Conservation (phyloP, 2,888 invertebrate species). For the Pheosia tremula region DNA sequence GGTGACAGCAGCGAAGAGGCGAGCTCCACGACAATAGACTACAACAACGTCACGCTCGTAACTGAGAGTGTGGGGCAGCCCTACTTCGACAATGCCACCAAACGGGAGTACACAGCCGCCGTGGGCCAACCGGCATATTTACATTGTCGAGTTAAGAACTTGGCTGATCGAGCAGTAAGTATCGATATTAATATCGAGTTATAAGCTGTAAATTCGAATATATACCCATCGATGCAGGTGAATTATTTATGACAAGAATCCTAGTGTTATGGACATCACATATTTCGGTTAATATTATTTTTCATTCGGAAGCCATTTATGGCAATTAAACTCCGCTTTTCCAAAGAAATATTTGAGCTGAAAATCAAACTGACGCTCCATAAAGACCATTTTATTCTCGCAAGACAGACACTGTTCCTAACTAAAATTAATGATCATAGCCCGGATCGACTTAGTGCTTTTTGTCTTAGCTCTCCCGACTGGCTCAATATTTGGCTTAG, state of each 20-base stretch:
- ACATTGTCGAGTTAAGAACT: conserved; percentile 93
- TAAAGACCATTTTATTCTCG: conserved; percentile 7
- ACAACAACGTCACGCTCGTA: conserved; percentile 51
- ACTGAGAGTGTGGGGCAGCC: conserved; percentile 91
- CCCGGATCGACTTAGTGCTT: conserved; percentile 26
- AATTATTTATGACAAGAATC: too few species aligned
- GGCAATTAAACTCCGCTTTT: background rate
- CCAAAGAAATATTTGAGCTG: background rate
- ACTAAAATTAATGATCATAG: conserved; percentile 33
- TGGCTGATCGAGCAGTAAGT: conserved; percentile 95
- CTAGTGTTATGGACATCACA: too few species aligned
- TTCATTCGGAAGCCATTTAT: too few species aligned
- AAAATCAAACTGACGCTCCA: conserved; percentile 6
- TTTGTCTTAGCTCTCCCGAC: conserved; percentile 20
- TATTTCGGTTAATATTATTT: too few species aligned
- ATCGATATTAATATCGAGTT: background rate
- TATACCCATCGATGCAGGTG: background rate
- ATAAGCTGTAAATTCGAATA: background rate
- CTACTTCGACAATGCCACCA: conserved; percentile 93
- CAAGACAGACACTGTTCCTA: conserved; percentile 24
- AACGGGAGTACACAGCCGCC: conserved; percentile 92
- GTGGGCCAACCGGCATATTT: conserved; percentile 94
- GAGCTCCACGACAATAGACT: conserved; percentile 45
- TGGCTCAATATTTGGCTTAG: conserved; percentile 23
- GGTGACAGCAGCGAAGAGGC: conserved; percentile 49